Evolutionary conservation across 2,113 vertebrate genomes (phyloP).

Genomic region (Hyaena hyaena): DNA sequence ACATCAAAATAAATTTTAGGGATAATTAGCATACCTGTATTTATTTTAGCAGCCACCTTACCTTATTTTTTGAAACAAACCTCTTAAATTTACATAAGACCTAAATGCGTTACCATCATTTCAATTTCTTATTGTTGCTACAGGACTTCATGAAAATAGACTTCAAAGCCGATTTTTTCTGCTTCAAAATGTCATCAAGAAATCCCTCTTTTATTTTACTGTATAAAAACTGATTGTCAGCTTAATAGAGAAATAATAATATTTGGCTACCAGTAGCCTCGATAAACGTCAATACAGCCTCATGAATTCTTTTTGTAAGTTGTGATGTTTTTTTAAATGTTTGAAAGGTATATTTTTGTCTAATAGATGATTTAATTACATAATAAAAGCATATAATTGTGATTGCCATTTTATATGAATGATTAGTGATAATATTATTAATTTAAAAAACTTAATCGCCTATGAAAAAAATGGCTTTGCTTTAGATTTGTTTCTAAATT

Average conservation of each 20-base stretch:
- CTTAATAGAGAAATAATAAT: constrained; percentile 86
- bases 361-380: constrained; percentile 83
- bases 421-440: constrained; percentile 65
- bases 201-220: constrained; percentile 83
- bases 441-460: constrained; percentile 69
- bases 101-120: constrained; percentile 37
- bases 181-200: constrained; percentile 82
- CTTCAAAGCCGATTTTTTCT: constrained; percentile 79
- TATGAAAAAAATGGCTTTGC: neutral
- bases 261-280: constrained; percentile 84
- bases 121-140: constrained; percentile 70
- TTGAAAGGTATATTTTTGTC: constrained; percentile 76
- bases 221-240: constrained; percentile 87
- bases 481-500: constrained; percentile 58
- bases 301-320: constrained; percentile 84
- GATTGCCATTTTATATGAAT: neutral
- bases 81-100: constrained; percentile 69
- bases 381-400: constrained; percentile 48
- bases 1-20: constrained; percentile 54
- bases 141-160: constrained; percentile 75
- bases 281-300: constrained; percentile 80
- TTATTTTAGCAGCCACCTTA: constrained; percentile 58
- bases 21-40: constrained; percentile 62
- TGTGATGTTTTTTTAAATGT: constrained; percentile 90
- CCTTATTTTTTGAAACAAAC: constrained; percentile 67